phyloP scores from a whole-genome alignment of 2,113 vertebrate genomes.

The Phyllostomus discolor region DNA sequence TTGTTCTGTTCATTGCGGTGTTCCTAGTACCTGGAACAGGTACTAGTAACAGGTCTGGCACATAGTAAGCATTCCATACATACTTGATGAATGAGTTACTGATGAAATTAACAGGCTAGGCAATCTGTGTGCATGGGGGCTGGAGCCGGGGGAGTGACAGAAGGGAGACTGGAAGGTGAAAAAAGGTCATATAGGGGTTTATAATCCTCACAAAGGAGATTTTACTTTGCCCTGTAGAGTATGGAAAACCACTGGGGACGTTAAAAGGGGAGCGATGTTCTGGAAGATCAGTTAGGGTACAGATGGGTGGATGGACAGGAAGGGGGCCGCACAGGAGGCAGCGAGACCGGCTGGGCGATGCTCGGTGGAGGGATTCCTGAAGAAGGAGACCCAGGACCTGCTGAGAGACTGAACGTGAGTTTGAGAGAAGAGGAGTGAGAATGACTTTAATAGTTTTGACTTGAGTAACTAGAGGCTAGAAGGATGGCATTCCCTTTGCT shows the following conservation, averaged over 20 bases:
- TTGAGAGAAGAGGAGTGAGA: not conserved
- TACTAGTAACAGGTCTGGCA: not conserved
- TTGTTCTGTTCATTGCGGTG: not conserved
- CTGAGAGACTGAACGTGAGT: not conserved
- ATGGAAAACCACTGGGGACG: not conserved
- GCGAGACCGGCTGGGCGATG: not conserved
- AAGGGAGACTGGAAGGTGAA: not conserved
- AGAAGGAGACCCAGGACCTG: not conserved
- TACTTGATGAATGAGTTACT: not conserved
- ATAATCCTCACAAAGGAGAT: not conserved
- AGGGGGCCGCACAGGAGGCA: not conserved
- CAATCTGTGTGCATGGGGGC: not conserved
- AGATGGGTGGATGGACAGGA: not conserved
- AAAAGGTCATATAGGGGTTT: not conserved
- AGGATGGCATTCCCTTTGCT: not conserved
- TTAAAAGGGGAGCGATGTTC: not conserved
- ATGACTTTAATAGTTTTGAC: not conserved
- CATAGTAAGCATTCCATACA: not conserved
- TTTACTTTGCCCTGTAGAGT: not conserved
- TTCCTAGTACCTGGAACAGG: not conserved
- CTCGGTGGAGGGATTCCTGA: accelerated
- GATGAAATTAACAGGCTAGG: not conserved
- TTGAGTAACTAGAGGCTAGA: not conserved
- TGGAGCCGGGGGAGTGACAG: no score
- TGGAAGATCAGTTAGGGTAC: not conserved